Percentiles rank a stretch among this genome's conserved stretches.
These are phyloP conservation scores for Exocentrus adspersus DNA, from an alignment of 2,888 invertebrate genomes.

Conservation along the genomic window DNA sequence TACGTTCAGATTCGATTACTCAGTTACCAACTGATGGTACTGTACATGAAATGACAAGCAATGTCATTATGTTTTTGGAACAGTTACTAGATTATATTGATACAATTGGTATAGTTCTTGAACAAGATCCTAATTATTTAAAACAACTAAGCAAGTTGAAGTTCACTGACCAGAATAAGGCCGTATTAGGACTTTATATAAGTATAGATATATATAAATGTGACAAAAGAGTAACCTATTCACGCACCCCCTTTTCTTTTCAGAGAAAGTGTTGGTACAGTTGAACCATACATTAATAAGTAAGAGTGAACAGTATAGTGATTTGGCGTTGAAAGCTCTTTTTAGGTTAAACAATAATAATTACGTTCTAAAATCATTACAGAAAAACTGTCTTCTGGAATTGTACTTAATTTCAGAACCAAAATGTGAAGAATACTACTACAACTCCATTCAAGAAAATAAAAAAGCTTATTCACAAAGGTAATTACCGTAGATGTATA, in stretches of 20 bases:
- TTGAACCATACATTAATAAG: slow-evolving; percentile 88
- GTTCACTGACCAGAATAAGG: slow-evolving; percentile 69
- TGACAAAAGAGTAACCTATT: slow-evolving; percentile 15
- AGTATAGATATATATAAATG: slow-evolving; percentile 66
- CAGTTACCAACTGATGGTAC: slow-evolving; percentile 96
- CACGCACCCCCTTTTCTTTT: slow-evolving; percentile 50
- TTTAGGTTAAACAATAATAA: slow-evolving; percentile 95
- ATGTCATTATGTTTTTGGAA: slow-evolving; percentile 91
- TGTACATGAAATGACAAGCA: slow-evolving; percentile 95
- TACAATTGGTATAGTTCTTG: slow-evolving; percentile 76
- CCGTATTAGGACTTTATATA: slow-evolving; percentile 82
- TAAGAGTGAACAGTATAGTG: slow-evolving; percentile 92
- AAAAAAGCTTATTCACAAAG: slow-evolving; percentile 78
- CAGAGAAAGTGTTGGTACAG: slow-evolving; percentile 90
- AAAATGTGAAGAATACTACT: slow-evolving; percentile 86
- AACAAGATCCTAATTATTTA: slow-evolving; percentile 69
- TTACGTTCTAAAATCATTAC: slow-evolving; percentile 92
- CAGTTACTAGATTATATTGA: slow-evolving; percentile 83
- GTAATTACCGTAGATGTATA: too few species aligned
- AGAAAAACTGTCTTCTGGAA: slow-evolving; percentile 84
- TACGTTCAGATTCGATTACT: slow-evolving; percentile 79
- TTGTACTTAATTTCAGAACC: slow-evolving; percentile 84
- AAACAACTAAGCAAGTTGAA: slow-evolving; percentile 66
- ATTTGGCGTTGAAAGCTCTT: slow-evolving; percentile 84
- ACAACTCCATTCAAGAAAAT: slow-evolving; percentile 86